phyloP scores from a whole-genome alignment of 2,797 vertebrate species.

The Clarias laeviceps region DNA sequence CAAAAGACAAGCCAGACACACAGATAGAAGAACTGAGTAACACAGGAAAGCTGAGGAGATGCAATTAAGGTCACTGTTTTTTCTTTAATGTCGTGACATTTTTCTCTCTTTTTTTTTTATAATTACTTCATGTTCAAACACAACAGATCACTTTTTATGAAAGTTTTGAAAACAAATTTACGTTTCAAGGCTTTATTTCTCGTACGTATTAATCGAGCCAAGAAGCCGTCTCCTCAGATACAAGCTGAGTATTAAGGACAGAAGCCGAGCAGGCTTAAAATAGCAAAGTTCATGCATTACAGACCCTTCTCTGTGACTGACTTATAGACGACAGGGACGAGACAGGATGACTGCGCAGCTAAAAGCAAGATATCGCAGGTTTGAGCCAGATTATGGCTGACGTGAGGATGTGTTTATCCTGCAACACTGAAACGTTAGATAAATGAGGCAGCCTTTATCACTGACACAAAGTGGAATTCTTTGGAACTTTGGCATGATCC shows the following conservation, averaged over 20 bases:
- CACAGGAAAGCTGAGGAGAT: neutral
- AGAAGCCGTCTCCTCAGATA: slow-evolving; percentile 8
- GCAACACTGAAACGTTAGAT: neutral
- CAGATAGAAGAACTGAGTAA: neutral
- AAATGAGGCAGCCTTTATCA: neutral
- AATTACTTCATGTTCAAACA: neutral
- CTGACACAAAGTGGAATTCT: neutral
- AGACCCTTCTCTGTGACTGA: slow-evolving; percentile 29
- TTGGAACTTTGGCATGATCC: neutral
- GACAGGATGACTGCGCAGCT: slow-evolving; percentile 18
- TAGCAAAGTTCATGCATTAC: slow-evolving; percentile 36
- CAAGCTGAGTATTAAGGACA: neutral
- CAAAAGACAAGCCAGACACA: slow-evolving; percentile 33
- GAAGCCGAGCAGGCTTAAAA: slow-evolving; percentile 41
- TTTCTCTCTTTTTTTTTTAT: neutral
- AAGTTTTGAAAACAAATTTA: neutral
- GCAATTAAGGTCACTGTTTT: neutral
- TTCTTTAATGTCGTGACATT: neutral
- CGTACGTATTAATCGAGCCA: neutral
- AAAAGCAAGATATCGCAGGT: slow-evolving; percentile 22
- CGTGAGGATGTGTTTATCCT: neutral
- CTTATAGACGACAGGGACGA: slow-evolving; percentile 15
- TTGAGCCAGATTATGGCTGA: neutral
- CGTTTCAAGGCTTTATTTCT: neutral
- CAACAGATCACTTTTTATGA: neutral